phyloP scores from a whole-genome alignment of 2,113 vertebrate genomes.

The Xiphophorus hellerii region DNA sequence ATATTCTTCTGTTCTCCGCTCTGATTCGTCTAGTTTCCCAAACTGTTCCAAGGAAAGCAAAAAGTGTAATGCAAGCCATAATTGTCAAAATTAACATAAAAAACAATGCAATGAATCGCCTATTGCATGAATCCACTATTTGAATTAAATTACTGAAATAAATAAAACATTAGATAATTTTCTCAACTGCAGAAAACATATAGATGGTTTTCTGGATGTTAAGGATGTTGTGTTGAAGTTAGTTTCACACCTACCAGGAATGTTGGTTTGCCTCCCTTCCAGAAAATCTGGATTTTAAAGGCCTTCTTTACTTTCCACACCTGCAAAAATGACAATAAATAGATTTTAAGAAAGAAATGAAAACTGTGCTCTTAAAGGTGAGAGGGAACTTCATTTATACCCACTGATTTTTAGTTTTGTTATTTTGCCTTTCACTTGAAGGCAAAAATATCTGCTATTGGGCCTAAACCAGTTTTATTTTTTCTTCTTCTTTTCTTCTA shows the following conservation, averaged over 20 bases:
- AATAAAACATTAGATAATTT: background rate
- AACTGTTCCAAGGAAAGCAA: constrained; percentile 79
- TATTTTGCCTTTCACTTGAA: background rate
- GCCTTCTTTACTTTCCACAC: constrained; percentile 99
- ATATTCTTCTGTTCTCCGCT: constrained; percentile 92
- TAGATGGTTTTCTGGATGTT: background rate
- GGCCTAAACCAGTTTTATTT: too few relatives aligned
- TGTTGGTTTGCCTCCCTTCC: constrained; percentile 85
- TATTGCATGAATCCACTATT: background rate
- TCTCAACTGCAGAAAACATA: background rate
- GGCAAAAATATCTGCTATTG: too few relatives aligned
- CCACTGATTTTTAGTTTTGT: background rate
- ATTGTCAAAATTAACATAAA: background rate
- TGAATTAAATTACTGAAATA: background rate
- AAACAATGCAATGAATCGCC: background rate
- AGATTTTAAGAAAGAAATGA: background rate
- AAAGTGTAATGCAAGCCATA: background rate
- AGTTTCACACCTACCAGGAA: constrained; percentile 81
- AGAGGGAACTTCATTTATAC: background rate
- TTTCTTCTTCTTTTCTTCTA: background rate
- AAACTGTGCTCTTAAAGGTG: background rate
- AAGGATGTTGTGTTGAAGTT: background rate
- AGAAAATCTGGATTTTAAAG: constrained; percentile 90
- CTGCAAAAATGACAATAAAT: constrained; percentile 65
- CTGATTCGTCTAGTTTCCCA: constrained; percentile 89